A percentile compares a stretch with the other conserved stretches of the same genome.
phyloP scores from a whole-genome alignment of 1,140 invertebrate species.

The Cardiocondyla obscurior region DNA sequence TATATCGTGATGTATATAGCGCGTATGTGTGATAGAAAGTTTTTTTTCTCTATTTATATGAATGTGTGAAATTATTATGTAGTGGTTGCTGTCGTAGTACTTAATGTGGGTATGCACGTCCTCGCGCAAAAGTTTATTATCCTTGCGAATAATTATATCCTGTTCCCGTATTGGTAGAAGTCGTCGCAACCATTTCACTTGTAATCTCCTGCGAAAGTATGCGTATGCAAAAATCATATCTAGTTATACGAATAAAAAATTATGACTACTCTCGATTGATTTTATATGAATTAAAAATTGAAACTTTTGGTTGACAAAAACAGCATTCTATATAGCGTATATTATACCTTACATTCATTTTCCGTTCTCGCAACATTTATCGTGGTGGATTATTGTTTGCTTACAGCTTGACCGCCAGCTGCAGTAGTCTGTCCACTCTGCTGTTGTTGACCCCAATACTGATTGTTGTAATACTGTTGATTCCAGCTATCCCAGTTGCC shows the following conservation, averaged over 20 bases:
- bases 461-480: constrained; percentile 83
- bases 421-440: constrained; percentile 75
- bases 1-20: not conserved
- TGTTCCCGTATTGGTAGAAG: constrained; percentile 58
- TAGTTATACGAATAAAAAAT: not conserved
- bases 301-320: not conserved
- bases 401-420: constrained; percentile 78
- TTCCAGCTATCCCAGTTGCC: constrained; percentile 82
- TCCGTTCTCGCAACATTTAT: constrained; percentile 73
- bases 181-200: constrained; percentile 58
- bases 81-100: constrained; percentile 57
- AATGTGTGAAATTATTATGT: constrained; percentile 61
- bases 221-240: not conserved
- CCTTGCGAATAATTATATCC: constrained; percentile 69
- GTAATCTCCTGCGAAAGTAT: constrained; percentile 66
- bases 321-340: constrained; percentile 20
- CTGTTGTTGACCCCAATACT: constrained; percentile 81
- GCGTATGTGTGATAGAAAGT: constrained; percentile 11
- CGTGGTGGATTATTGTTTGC: constrained; percentile 79
- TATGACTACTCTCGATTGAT: not conserved
- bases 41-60: constrained; percentile 60
- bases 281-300: not conserved
- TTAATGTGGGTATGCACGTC: constrained; percentile 50
- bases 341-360: constrained; percentile 78
- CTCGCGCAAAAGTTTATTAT: constrained; percentile 67